Evolutionary conservation across 2,888 invertebrate species (phyloP).

Genomic region (Ochlodes sylvanus): DNA sequence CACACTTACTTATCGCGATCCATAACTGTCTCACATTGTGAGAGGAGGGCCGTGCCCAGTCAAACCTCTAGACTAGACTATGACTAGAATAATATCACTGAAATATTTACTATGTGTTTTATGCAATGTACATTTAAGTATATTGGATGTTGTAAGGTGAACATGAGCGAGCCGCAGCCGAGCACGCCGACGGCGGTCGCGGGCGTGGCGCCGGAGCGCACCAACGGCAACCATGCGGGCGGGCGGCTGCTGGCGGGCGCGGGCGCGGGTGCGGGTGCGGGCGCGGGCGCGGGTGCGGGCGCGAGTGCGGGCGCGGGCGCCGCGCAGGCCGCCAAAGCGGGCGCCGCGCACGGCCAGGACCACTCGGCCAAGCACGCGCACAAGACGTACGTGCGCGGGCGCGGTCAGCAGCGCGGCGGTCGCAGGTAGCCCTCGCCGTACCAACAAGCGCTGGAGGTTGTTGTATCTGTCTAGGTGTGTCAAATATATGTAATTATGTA

Average conservation of each 20-base stretch:
- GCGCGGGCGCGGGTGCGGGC: conserved; percentile 42
- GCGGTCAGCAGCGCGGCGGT: conserved; percentile 60
- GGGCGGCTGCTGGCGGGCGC: conserved; percentile 12
- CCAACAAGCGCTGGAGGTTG: neutral
- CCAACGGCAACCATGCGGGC: conserved; percentile 45
- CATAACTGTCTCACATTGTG: too few relatives aligned
- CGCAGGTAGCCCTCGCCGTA: conserved; percentile 39
- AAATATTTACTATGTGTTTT: too few relatives aligned
- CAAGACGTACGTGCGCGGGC: conserved; percentile 70
- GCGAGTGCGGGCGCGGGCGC: conserved; percentile 41
- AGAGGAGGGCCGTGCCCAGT: too few relatives aligned
- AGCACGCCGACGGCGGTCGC: conserved; percentile 48
- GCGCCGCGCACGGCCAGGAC: conserved; percentile 46
- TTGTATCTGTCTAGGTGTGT: too few relatives aligned
- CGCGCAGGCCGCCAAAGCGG: conserved; percentile 33
- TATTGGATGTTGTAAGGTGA: conserved; percentile 73
- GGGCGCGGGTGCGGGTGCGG: conserved; percentile 38
- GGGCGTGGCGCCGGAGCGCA: conserved; percentile 45
- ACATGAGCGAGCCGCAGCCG: conserved; percentile 97
- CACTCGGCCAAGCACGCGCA: conserved; percentile 61
- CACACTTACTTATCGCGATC: too few relatives aligned
- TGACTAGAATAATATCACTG: too few relatives aligned
- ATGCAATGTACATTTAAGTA: too few relatives aligned
- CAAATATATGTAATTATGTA: too few relatives aligned
- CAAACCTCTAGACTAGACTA: too few relatives aligned